These are phyloP conservation scores for Myripristis jacobus DNA, from an alignment of 2,797 vertebrate species.

Conservation along the genomic window DNA sequence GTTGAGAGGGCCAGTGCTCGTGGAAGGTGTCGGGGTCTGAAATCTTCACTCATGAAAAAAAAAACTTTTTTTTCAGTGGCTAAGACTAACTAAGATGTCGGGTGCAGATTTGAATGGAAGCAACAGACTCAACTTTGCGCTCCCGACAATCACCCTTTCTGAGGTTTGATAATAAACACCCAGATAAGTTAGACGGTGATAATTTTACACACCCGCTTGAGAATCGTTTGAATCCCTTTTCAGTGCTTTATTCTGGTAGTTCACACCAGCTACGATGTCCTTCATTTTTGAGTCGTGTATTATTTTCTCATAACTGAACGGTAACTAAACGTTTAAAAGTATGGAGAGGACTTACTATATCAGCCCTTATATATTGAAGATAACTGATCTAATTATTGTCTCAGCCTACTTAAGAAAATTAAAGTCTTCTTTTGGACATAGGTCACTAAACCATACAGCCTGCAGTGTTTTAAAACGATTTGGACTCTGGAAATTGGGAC, in stretches of 20 bases:
- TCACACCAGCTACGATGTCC: background rate
- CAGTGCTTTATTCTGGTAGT: constrained; percentile 19
- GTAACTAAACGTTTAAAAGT: constrained; percentile 6
- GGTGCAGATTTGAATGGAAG: constrained; percentile 39
- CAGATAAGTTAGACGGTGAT: constrained; percentile 57
- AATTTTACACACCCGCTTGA: constrained; percentile 55
- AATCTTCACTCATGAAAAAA: constrained; percentile 32
- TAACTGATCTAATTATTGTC: constrained; percentile 43
- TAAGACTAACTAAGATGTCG: constrained; percentile 37
- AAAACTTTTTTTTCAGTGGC: constrained; percentile 27
- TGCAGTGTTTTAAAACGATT: constrained; percentile 70
- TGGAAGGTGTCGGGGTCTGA: constrained; percentile 54
- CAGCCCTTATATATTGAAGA: constrained; percentile 8
- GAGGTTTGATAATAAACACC: constrained; percentile 54
- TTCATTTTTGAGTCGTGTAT: background rate
- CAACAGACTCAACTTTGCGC: constrained; percentile 14
- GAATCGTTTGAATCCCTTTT: constrained; percentile 30
- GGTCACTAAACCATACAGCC: constrained; percentile 65
- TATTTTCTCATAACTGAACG: constrained; percentile 37
- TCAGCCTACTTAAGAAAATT: constrained; percentile 42
- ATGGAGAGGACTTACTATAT: background rate
- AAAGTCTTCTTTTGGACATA: constrained; percentile 46
- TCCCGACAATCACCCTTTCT: constrained; percentile 32
- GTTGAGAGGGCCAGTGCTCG: constrained; percentile 17
- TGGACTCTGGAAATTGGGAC: constrained; percentile 68